Conservation (phyloP, 2,888 invertebrate genomes). For the Anagyrus pseudococci region DNA sequence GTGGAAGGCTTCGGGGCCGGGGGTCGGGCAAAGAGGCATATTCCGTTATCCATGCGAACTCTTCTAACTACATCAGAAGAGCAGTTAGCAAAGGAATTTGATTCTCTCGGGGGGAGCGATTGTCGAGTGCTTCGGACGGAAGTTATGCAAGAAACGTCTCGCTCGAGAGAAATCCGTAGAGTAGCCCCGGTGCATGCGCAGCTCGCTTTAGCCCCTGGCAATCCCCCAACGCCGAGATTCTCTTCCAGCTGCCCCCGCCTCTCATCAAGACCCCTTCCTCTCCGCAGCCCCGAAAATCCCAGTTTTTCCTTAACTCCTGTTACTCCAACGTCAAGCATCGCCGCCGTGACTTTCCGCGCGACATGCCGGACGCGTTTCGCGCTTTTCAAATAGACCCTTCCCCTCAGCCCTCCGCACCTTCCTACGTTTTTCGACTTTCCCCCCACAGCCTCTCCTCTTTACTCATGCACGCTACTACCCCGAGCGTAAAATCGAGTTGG, state of each 20-base stretch:
- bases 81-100: constrained; percentile 20
- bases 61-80: too few relatives aligned
- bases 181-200: too few relatives aligned
- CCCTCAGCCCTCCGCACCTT: neutral
- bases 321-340: neutral
- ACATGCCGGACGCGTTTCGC: neutral
- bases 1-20: too few relatives aligned
- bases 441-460: too few relatives aligned
- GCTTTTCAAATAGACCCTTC: neutral
- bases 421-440: too few relatives aligned
- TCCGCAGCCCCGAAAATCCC: too few relatives aligned
- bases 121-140: constrained; percentile 28
- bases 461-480: too few relatives aligned
- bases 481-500: constrained; percentile 20
- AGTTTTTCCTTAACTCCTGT: constrained; percentile 7
- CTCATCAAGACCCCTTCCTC: neutral
- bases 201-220: too few relatives aligned
- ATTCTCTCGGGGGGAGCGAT: constrained; percentile 33
- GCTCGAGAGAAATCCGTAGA: constrained; percentile 8
- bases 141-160: constrained; percentile 34
- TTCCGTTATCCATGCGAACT: too few relatives aligned
- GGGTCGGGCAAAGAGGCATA: too few relatives aligned
- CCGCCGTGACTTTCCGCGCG: constrained; percentile 4
- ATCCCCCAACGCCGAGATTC: constrained; percentile 25
- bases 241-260: constrained; percentile 6